These are phyloP conservation scores for Chlorodrepanis virens DNA, from an alignment of 2,113 vertebrate species.

Conservation along the genomic window DNA sequence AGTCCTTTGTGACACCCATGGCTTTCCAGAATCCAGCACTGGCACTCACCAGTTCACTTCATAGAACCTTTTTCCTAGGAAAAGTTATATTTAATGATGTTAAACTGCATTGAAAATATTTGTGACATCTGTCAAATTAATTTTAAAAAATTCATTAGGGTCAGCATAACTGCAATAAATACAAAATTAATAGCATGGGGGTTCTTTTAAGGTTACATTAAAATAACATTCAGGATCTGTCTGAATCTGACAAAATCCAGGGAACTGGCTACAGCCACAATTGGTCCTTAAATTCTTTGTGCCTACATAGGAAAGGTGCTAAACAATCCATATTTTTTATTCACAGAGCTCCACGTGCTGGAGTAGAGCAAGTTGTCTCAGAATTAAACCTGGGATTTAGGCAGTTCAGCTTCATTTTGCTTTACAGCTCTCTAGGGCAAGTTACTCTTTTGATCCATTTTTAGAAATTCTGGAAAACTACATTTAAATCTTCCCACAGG, in stretches of 20 bases:
- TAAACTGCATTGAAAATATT: constrained; percentile 53
- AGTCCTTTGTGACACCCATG: background rate
- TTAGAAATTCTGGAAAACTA: background rate
- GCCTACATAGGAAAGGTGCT: background rate
- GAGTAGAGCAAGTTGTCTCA: background rate
- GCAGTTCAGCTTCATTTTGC: background rate
- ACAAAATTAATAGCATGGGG: constrained; percentile 37
- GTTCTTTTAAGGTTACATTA: constrained; percentile 35
- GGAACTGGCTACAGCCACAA: background rate
- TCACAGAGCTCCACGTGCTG: background rate
- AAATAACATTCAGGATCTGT: constrained; percentile 36
- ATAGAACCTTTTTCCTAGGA: background rate
- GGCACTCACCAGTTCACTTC: background rate
- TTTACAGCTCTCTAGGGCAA: background rate
- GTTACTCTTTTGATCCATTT: background rate
- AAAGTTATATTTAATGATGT: constrained; percentile 19
- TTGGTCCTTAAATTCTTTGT: constrained; percentile 4
- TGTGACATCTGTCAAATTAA: constrained; percentile 53
- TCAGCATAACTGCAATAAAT: constrained; percentile 48
- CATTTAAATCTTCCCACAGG: background rate
- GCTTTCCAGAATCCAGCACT: background rate
- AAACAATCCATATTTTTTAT: constrained; percentile 23
- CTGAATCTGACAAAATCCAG: constrained; percentile 51
- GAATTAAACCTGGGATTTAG: background rate
- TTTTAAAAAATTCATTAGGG: constrained; percentile 29